phyloP scores from a whole-genome alignment of 2,888 invertebrate species.

The Lampropteryx suffumata region DNA sequence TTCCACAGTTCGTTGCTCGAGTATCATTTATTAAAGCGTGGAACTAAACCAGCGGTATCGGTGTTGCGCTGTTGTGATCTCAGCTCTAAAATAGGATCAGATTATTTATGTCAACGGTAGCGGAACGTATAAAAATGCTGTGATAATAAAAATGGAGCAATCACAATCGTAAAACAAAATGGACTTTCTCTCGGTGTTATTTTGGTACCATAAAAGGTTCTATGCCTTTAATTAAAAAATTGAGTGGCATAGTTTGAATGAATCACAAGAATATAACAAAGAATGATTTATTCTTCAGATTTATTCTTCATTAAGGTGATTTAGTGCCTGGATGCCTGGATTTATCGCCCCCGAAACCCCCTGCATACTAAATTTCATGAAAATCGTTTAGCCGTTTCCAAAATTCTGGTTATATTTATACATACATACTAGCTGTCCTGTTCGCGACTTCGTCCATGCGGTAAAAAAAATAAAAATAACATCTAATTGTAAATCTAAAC shows the following conservation, averaged over 20 bases:
- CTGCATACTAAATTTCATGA: no score
- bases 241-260: neutral
- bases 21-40: conserved; percentile 27
- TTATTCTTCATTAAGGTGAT: no score
- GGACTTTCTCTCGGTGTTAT: conserved; percentile 16
- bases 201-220: conserved; percentile 11
- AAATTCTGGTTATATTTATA: no score
- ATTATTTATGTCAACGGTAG: conserved; percentile 28
- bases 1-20: conserved; percentile 8
- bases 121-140: conserved; percentile 25
- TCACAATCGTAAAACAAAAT: conserved; percentile 27
- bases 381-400: no score
- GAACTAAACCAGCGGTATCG: conserved; percentile 21
- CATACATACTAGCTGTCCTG: no score
- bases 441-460: no score
- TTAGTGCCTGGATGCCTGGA: no score
- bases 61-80: conserved; percentile 25
- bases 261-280: conserved; percentile 4
- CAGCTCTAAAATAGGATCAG: conserved; percentile 29
- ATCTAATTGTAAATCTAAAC: no score
- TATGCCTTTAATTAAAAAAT: conserved; percentile 20
- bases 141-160: conserved; percentile 30
- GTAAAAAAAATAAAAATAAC: no score
- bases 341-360: no score
- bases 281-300: no score